Percentiles rank a stretch among this genome's conserved stretches.
phyloP scores from a whole-genome alignment of 2,888 invertebrate genomes.

The Amiota mariae region DNA sequence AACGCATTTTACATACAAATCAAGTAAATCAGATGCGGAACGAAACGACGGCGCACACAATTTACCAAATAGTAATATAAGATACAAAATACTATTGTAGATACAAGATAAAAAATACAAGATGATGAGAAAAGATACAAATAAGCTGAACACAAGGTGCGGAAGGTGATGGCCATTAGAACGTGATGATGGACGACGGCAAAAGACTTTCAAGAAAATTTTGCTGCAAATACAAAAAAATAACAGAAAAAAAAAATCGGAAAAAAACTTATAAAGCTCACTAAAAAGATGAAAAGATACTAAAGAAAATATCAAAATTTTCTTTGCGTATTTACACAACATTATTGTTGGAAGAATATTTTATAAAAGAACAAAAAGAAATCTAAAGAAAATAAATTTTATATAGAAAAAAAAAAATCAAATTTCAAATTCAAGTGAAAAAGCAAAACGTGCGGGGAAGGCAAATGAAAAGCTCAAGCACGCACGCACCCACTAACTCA shows the following conservation, averaged over 20 bases:
- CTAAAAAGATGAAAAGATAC: not conserved
- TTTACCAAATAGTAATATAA: too few species aligned
- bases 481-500: not conserved
- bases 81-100: too few species aligned
- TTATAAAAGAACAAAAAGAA: not conserved
- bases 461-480: not conserved
- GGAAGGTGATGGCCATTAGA: too few species aligned
- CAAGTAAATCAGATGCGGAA: constrained; percentile 5
- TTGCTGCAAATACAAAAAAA: constrained; percentile 11
- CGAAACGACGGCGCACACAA: not conserved
- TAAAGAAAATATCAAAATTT: not conserved
- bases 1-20: constrained; percentile 25
- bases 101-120: not conserved
- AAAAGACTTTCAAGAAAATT: not conserved
- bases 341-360: not conserved
- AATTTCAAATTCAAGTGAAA: not conserved
- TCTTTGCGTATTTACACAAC: not conserved
- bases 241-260: not conserved
- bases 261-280: not conserved
- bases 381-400: not conserved
- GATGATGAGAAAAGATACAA: not conserved
- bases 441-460: not conserved
- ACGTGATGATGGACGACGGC: not conserved
- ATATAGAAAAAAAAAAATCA: not conserved
- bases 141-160: not conserved